A percentile compares a stretch with the other conserved stretches of the same genome.
These are phyloP conservation scores for Drosophila bocki DNA, from an alignment of 1,140 invertebrate species.

Conservation along the genomic window DNA sequence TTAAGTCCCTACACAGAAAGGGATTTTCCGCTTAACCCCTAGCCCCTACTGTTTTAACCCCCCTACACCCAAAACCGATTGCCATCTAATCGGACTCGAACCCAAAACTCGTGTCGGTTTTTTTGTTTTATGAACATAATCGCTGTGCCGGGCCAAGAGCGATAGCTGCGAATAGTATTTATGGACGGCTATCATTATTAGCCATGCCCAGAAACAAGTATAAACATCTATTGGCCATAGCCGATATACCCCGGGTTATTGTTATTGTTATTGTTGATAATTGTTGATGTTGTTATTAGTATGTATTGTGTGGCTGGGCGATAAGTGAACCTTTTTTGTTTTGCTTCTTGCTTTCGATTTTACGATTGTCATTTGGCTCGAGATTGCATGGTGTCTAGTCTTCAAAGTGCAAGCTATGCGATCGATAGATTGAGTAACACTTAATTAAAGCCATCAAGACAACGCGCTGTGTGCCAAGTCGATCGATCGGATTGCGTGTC, in stretches of 20 bases:
- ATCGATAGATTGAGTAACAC: conserved; percentile 56
- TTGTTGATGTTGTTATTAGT: conserved; percentile 9
- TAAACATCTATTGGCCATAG: conserved; percentile 52
- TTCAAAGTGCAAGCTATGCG: conserved; percentile 17
- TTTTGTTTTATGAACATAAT: conserved; percentile 70
- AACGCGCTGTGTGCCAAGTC: conserved; percentile 10
- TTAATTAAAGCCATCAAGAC: conserved; percentile 60
- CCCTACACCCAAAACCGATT: background rate
- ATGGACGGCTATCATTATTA: conserved; percentile 46
- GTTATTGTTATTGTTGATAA: conserved; percentile 31
- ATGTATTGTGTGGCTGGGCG: conserved; percentile 20
- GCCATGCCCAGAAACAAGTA: conserved; percentile 53
- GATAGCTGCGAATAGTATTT: conserved; percentile 64
- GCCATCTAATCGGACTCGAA: conserved; percentile 22
- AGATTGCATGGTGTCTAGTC: conserved; percentile 42
- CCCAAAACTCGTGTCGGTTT: conserved; percentile 32
- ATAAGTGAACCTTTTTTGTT: conserved; percentile 45
- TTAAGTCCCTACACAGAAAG: background rate
- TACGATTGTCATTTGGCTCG: conserved; percentile 50
- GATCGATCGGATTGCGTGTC: conserved; percentile 29
- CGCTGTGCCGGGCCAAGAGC: conserved; percentile 26
- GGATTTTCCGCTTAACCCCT: background rate
- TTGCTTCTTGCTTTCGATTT: conserved; percentile 54
- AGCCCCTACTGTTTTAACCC: background rate
- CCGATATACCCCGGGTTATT: conserved; percentile 14